Percentiles rank a stretch among this genome's conserved stretches.
Conservation (phyloP, 2,797 vertebrate genomes). For the Apogon talboti region DNA sequence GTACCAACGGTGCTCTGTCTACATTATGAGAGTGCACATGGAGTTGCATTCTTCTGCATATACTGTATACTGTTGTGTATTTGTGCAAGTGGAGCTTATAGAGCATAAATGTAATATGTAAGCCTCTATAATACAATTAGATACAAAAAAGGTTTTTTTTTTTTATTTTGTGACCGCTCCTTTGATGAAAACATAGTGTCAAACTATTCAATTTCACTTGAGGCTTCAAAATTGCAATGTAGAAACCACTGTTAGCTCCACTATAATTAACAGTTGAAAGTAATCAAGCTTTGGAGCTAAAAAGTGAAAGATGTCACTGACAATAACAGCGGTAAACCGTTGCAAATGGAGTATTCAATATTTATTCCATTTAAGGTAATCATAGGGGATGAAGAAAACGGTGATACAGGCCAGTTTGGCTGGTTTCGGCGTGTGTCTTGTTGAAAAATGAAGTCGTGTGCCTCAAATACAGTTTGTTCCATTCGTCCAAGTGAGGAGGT, state of each 20-base stretch:
- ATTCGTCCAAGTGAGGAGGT: too few species aligned
- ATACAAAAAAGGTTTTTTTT: not conserved
- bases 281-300: constrained; percentile 27
- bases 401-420: not conserved
- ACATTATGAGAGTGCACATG: constrained; percentile 17
- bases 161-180: not conserved
- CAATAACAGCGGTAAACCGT: constrained; percentile 11
- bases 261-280: constrained; percentile 37
- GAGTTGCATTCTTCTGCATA: constrained; percentile 19
- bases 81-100: not conserved
- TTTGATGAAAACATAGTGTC: constrained; percentile 5
- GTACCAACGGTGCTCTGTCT: constrained; percentile 41
- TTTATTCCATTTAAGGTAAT: constrained; percentile 51
- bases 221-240: constrained; percentile 4
- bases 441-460: not conserved
- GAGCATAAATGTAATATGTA: not conserved
- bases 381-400: constrained; percentile 12
- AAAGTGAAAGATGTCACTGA: constrained; percentile 18
- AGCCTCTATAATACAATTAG: not conserved
- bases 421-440: not conserved
- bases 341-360: constrained; percentile 21
- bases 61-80: constrained; percentile 2
- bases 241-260: constrained; percentile 10
- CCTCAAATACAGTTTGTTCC: too few species aligned
- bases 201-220: constrained; percentile 9